Evolutionary conservation across 2,113 vertebrate genomes (phyloP).

Genomic region (Prunella himalayana): DNA sequence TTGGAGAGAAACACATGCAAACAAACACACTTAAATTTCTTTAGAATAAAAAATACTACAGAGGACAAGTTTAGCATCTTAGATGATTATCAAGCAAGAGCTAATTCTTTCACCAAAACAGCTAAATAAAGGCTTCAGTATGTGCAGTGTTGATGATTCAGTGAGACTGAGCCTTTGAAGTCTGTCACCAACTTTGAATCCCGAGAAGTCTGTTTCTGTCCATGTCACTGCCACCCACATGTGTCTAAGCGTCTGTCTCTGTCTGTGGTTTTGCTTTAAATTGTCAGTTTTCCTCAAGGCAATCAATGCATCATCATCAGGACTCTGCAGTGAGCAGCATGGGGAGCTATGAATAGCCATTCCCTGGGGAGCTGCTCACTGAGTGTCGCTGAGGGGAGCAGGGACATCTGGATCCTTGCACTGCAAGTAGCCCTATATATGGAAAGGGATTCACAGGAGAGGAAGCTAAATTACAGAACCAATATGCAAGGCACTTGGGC

Average conservation of each 20-base stretch:
- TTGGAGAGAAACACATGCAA: neutral
- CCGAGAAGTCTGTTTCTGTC: constrained; percentile 38
- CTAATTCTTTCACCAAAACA: constrained; percentile 29
- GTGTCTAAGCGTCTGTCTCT: neutral
- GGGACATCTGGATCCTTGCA: neutral
- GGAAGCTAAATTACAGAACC: neutral
- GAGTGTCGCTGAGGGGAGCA: neutral
- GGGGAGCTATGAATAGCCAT: constrained; percentile 13
- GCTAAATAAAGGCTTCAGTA: constrained; percentile 9
- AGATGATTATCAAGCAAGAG: neutral
- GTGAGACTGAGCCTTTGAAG: constrained; percentile 29
- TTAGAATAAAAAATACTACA: neutral
- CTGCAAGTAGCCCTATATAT: neutral
- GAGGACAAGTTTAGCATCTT: neutral
- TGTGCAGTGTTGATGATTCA: neutral
- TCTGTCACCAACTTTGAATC: constrained; percentile 32
- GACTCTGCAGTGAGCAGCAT: neutral
- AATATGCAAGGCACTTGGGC: accelerated
- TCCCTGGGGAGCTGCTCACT: neutral
- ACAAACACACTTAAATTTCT: neutral
- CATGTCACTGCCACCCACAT: constrained; percentile 25
- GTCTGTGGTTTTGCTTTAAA: constrained; percentile 56
- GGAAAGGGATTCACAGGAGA: neutral
- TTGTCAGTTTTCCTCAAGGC: constrained; percentile 29
- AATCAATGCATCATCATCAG: neutral